Conservation (phyloP, 2,797 vertebrate genomes). For the Lepilemur septentrionalis region DNA sequence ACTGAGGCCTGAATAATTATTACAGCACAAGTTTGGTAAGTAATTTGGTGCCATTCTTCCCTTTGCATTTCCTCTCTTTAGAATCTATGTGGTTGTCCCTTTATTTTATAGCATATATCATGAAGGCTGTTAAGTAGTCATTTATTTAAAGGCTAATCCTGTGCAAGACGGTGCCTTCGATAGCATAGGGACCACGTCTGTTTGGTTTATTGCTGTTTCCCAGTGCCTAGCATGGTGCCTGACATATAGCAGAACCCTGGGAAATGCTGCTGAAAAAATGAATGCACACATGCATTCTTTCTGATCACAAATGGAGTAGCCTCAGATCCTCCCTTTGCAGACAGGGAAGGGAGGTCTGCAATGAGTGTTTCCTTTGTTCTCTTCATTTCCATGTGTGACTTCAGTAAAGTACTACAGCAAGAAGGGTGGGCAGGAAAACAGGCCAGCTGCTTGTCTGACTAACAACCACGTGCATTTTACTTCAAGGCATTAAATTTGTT, state of each 20-base stretch:
- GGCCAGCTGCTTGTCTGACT: neutral
- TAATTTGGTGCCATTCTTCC: neutral
- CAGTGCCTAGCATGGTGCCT: neutral
- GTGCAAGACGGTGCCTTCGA: neutral
- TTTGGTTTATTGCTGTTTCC: neutral
- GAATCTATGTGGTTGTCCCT: neutral
- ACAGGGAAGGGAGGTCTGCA: neutral
- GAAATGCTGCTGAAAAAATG: neutral
- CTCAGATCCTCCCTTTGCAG: neutral
- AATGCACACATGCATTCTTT: fast-evolving
- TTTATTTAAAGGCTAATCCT: neutral
- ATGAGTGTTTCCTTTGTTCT: neutral
- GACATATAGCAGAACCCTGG: fast-evolving
- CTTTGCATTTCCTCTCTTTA: neutral
- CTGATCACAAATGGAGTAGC: neutral
- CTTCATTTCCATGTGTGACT: neutral
- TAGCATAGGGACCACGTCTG: neutral
- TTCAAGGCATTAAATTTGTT: slow-evolving; percentile 18
- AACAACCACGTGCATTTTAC: neutral
- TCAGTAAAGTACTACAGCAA: neutral
- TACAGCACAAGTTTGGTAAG: neutral
- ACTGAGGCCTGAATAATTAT: slow-evolving; percentile 10
- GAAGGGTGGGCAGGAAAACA: neutral
- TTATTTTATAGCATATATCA: neutral
- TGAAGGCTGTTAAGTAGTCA: neutral